Evolutionary conservation across 2,797 vertebrate genomes (phyloP).

Genomic region (Sebastes flavidus): DNA sequence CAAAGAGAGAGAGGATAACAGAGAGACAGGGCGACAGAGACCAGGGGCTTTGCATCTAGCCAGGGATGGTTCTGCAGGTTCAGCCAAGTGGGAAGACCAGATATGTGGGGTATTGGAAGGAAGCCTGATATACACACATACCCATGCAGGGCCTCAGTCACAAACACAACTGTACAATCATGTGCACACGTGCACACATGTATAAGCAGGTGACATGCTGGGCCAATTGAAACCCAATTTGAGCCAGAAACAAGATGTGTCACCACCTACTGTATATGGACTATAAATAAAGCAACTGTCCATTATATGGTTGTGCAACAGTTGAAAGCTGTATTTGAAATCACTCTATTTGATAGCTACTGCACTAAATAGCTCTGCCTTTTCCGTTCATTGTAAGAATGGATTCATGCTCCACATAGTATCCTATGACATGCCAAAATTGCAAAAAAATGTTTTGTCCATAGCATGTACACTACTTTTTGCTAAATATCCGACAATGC

Average conservation of each 20-base stretch:
- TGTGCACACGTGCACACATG: not conserved
- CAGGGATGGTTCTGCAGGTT: slow-evolving; percentile 46
- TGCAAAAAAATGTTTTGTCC: not conserved
- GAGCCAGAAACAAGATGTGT: not conserved
- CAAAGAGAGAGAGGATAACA: slow-evolving; percentile 26
- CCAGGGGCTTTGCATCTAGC: slow-evolving; percentile 43
- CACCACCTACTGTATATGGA: not conserved
- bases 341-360: no score
- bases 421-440: not conserved
- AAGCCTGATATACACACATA: slow-evolving; percentile 31
- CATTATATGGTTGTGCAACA: not conserved
- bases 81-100: slow-evolving; percentile 64
- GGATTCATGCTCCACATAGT: not conserved
- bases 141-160: not conserved
- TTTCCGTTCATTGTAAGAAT: not conserved
- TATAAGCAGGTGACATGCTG: not conserved
- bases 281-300: not conserved
- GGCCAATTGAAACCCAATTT: not conserved
- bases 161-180: not conserved
- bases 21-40: slow-evolving; percentile 12
- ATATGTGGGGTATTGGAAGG: slow-evolving; percentile 47
- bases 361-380: not conserved
- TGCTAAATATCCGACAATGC: not conserved
- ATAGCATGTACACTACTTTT: not conserved
- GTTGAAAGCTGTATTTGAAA: not conserved